These are phyloP conservation scores for Cabera pusaria DNA, from an alignment of 2,888 invertebrate genomes.

Conservation along the genomic window DNA sequence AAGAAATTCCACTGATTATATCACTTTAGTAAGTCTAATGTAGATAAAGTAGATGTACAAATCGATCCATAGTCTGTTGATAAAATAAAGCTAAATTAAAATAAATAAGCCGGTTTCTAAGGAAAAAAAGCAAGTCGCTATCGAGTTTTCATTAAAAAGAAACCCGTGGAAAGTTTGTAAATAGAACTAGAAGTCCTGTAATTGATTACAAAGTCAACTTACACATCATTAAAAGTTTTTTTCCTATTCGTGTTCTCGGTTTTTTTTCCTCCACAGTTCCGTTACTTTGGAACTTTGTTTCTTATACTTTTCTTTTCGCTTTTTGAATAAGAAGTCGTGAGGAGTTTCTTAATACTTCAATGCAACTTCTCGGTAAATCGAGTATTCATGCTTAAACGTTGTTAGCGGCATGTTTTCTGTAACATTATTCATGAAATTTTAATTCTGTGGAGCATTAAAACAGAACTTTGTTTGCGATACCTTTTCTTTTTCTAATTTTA, in stretches of 20 bases:
- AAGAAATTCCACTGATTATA: too few relatives aligned
- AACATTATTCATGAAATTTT: too few relatives aligned
- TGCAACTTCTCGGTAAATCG: neutral
- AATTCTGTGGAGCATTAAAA: too few relatives aligned
- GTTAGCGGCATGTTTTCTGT: too few relatives aligned
- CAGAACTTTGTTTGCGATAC: too few relatives aligned
- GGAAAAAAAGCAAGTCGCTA: too few relatives aligned
- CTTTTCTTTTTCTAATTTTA: neutral
- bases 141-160: constrained; percentile 6
- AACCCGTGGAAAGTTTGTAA: constrained; percentile 8
- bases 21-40: too few relatives aligned
- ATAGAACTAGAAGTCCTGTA: constrained; percentile 2
- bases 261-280: constrained; percentile 15
- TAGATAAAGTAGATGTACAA: too few relatives aligned
- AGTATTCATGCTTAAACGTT: too few relatives aligned
- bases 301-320: constrained; percentile 3
- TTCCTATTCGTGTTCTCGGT: constrained; percentile 6
- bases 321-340: neutral
- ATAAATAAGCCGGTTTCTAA: neutral
- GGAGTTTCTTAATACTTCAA: constrained; percentile 1
- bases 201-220: constrained; percentile 20
- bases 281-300: constrained; percentile 18
- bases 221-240: constrained; percentile 19
- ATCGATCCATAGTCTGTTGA: too few relatives aligned
- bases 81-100: too few relatives aligned